Conservation (phyloP, 1,140 invertebrate genomes). For the Ceratitis capitata region DNA sequence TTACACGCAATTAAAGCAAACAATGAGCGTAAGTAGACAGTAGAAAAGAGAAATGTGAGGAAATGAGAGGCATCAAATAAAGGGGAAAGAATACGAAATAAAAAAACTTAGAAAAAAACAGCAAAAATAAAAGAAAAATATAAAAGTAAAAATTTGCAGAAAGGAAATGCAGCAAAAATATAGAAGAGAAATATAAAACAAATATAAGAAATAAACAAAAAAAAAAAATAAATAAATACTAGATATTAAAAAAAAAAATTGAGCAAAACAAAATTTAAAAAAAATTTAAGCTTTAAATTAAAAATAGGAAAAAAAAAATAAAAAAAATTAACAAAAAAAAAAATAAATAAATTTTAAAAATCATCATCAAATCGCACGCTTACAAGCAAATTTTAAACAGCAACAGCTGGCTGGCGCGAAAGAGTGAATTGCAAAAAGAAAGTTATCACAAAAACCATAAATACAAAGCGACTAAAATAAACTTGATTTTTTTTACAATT, state of each 20-base stretch:
- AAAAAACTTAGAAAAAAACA: no score
- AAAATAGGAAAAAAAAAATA: neutral
- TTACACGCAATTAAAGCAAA: constrained; percentile 24
- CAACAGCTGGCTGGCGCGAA: neutral
- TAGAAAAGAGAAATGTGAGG: neutral
- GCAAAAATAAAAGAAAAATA: neutral
- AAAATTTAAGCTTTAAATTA: neutral
- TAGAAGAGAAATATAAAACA: neutral
- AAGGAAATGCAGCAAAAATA: neutral
- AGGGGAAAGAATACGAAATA: neutral
- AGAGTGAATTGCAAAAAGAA: constrained; percentile 18
- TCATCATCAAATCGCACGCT: neutral
- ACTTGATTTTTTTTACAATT: neutral
- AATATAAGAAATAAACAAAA: neutral
- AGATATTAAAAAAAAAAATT: neutral
- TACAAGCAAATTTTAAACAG: neutral
- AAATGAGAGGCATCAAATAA: neutral
- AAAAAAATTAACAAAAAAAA: neutral
- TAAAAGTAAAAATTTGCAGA: neutral
- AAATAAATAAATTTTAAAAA: neutral
- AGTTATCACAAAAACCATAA: constrained; percentile 22
- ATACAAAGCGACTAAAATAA: neutral
- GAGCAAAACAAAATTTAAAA: neutral
- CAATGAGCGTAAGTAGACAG: neutral
- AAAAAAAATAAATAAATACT: no score